Evolutionary conservation across 2,113 vertebrate genomes (phyloP).

Genomic region (Hymenochirus boettgeri): DNA sequence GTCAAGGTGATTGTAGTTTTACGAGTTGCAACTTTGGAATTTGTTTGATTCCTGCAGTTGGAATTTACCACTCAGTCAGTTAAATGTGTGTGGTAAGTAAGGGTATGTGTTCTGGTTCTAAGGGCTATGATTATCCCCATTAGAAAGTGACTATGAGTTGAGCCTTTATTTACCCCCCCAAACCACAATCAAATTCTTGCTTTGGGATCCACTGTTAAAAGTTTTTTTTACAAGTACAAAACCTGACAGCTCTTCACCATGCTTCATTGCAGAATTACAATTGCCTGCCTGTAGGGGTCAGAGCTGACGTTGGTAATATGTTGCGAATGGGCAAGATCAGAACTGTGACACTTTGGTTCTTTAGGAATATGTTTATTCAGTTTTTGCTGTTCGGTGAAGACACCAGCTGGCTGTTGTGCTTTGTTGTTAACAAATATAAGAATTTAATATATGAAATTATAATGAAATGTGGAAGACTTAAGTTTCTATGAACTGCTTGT

Average conservation of each 20-base stretch:
- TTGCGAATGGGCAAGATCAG: neutral
- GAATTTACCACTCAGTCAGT: no score
- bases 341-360: neutral
- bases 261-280: conserved; percentile 40
- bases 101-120: no score
- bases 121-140: conserved; percentile 2
- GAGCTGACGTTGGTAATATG: conserved; percentile 58
- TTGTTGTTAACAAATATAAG: no score
- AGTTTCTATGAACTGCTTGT: no score
- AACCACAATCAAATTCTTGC: conserved; percentile 7
- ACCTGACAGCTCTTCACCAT: neutral
- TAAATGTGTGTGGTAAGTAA: no score
- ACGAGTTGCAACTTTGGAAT: no score
- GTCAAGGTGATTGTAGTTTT: no score
- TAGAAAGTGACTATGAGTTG: conserved; percentile 19
- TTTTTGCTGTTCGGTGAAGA: no score
- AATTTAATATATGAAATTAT: no score
- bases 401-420: no score
- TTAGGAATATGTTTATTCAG: neutral
- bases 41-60: no score
- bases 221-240: neutral
- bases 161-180: neutral
- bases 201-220: neutral
- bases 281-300: conserved; percentile 71
- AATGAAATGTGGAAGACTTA: no score